A percentile compares a stretch with the other conserved stretches of the same genome.
phyloP scores from a whole-genome alignment of 2,113 vertebrate genomes.

The Crotalus viridis region DNA sequence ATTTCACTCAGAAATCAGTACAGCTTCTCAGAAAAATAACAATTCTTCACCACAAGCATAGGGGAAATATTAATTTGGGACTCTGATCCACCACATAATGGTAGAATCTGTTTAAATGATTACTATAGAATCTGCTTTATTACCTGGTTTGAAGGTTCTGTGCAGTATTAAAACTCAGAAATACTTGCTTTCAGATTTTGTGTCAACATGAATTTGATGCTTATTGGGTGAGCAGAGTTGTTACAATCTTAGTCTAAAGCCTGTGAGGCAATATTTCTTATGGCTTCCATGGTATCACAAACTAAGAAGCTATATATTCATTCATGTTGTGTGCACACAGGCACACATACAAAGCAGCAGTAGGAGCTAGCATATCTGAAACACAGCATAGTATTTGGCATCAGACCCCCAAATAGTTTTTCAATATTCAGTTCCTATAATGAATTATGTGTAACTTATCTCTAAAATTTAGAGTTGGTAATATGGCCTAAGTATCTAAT shows the following conservation, averaged over 20 bases:
- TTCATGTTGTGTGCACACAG: neutral
- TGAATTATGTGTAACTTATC: neutral
- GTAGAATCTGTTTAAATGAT: neutral
- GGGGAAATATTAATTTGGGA: neutral
- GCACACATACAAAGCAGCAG: neutral
- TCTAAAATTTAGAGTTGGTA: neutral
- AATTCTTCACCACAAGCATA: neutral
- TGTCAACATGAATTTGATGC: neutral
- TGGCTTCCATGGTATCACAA: neutral
- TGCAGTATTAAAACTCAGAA: neutral
- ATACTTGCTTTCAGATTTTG: neutral
- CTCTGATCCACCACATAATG: neutral
- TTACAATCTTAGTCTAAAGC: neutral
- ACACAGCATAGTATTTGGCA: neutral
- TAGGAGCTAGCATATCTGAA: neutral
- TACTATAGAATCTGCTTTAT: conserved; percentile 6
- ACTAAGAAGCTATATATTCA: neutral
- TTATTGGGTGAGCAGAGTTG: neutral
- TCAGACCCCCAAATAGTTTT: neutral
- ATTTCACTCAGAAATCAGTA: neutral
- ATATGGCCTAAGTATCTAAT: too few species aligned
- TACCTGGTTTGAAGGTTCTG: neutral
- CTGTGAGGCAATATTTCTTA: neutral
- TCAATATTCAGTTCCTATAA: neutral
- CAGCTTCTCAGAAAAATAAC: neutral